Percentiles rank a stretch among this genome's conserved stretches.
Evolutionary conservation across 2,113 vertebrate genomes (phyloP).

Genomic region (Ursus arctos): DNA sequence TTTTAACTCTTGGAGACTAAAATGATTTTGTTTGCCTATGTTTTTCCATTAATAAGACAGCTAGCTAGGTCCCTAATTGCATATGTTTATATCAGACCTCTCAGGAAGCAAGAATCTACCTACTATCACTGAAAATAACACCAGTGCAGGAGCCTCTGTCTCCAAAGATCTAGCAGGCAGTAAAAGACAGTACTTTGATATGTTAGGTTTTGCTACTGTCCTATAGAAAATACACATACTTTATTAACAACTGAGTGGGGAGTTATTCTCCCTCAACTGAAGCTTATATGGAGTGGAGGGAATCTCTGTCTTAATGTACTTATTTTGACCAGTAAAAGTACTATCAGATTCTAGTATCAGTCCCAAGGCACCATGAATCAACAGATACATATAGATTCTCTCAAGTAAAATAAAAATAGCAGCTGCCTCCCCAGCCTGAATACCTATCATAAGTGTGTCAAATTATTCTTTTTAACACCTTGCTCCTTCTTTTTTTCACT

Average conservation of each 20-base stretch:
- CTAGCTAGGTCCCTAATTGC: conserved; percentile 70
- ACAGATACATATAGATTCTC: background rate
- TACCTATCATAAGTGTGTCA: background rate
- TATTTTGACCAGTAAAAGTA: background rate
- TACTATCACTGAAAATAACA: conserved; percentile 22
- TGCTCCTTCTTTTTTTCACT: background rate
- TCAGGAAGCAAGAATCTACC: conserved; percentile 61
- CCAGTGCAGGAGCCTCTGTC: background rate
- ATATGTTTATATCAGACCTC: conserved; percentile 68
- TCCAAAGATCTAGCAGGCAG: conserved; percentile 48
- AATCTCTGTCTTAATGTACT: conserved; percentile 39
- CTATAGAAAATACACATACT: conserved; percentile 39
- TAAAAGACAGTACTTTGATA: conserved; percentile 38
- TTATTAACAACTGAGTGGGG: conserved; percentile 48
- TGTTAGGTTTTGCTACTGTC: background rate
- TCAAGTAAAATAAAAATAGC: background rate
- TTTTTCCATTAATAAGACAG: conserved; percentile 75
- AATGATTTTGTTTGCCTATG: conserved; percentile 64
- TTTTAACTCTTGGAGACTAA: conserved; percentile 73
- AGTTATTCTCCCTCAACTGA: conserved; percentile 51
- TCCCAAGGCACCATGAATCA: background rate
- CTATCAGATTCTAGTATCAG: background rate
- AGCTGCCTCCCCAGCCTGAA: background rate
- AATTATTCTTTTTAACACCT: conserved; percentile 18
- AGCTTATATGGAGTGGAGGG: conserved; percentile 20